Base-by-base conservation (phyloP, 2,888 invertebrate genomes). In the Vandiemenella viatica region DNA sequence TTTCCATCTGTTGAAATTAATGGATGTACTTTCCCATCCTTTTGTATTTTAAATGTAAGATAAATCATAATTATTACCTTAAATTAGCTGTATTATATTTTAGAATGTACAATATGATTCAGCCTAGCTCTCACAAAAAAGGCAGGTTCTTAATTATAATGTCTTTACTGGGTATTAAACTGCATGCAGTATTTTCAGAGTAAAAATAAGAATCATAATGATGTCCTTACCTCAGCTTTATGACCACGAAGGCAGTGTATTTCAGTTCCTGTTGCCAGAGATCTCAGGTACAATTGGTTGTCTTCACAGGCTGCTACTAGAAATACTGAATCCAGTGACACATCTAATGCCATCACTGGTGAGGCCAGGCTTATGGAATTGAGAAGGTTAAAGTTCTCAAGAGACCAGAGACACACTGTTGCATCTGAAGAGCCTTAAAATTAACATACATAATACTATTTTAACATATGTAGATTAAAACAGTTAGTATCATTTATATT, bases 271-370 rank as follows among this genome's bases (percentile, higher is more conserved):
- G 91, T 91, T 32, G 90, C 87, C 57, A 92, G 74, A 0, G 91
- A 87, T 56, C 88, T 75, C 51, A 93, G 74, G 61, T 89, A 85
- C 20, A 93, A 67, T 55, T 84, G 84, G 61, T 87, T 83, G 63
- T 92, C 89, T 57, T 85, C 86, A 66, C 90, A 91, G 21, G 84
- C 79, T 3, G 87, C 83, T 53, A 92, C 69, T 19, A 93, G 73
- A 65, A 93, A 93, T 17, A 91, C 89, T 57, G 89, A 89, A 65
- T 93, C 91, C 50, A 79, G 76, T 0, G 91, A 88, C 43, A 91
- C 77, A 56, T 83, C 82, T 65, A 90, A 79, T 58, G 80, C 79
- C 42, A 79, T 72, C n/a, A 93, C 78, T 0, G 90, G 82, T 1
- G 78, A 70, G 15, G 73, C 71, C 58, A 84, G 73, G 37, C 75